Evolutionary conservation across 2,797 vertebrate species (phyloP), one percentile per base, ranked within the genome.

Genomic region (Ambastaia sidthimunki): DNA sequence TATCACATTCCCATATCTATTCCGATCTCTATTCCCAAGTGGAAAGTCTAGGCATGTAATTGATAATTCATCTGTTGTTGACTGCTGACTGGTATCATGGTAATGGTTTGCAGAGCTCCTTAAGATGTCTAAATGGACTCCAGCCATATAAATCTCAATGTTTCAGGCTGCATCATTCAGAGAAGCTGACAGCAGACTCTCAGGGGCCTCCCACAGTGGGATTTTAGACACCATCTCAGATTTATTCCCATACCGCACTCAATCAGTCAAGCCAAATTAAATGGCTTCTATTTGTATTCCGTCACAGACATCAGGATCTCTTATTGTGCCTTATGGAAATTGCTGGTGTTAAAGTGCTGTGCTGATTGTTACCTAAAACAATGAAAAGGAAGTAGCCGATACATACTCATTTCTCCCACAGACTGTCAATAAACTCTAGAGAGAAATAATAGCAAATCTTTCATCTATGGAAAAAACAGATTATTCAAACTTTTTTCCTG

Each of bases 121-220:
- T 16, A 52, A 66, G 28, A 69, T 54, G 44, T 50, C 74, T 50
- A 84, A 85, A 85, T 84, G 73, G 76, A 80, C 76, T 66, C 57
- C 68, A 69, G 28, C n/a, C 60, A 74, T 74, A 84, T 85, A 77
- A 84, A 85, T 82, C 77, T 82, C 18, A 21, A 28, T 37, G 69
- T 68, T 65, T 71, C 76, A 63, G 82, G 71, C 62, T 18, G 21
- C 75, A 86, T 86, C 81, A 62, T 71, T 86, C 82, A 84, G 31
- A 80, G 77, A 12, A 21, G 18, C 70, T 80, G 78, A 67, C 80
- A 82, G 67, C 72, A 72, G 50, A 67, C 75, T 41, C 69, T 52
- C 54, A 50, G 52, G 44, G 4, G 19, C 65, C 55, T 71, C 66
- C 66, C 69, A 65, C 54, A 72, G 41, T 72, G 48, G 47, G 37